phyloP scores from a whole-genome alignment of 2,113 vertebrate genomes.

The Polypterus senegalus region DNA sequence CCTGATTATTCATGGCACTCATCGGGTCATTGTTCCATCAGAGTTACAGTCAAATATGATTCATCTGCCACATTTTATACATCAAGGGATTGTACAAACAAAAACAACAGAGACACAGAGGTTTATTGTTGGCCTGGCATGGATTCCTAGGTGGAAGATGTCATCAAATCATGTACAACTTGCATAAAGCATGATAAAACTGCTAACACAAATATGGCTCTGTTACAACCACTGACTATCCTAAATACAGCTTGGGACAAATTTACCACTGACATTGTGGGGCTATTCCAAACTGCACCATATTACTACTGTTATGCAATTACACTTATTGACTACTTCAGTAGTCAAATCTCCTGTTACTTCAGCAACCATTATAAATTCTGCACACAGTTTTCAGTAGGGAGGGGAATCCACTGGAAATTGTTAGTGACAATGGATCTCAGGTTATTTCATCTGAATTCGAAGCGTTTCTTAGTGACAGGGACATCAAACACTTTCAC shows the following conservation, averaged over 20 bases:
- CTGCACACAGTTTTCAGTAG: conserved; percentile 19
- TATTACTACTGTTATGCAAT: conserved; percentile 22
- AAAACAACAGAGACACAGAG: no score
- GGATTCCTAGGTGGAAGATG: no score
- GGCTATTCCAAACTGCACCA: conserved; percentile 14
- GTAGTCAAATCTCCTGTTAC: conserved; percentile 16
- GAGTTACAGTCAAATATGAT: no score
- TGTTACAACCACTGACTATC: conserved; percentile 5
- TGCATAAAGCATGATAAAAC: neutral
- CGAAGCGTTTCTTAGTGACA: conserved; percentile 23
- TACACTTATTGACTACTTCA: conserved; percentile 23
- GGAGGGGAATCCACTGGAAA: conserved; percentile 24
- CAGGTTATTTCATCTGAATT: conserved; percentile 13
- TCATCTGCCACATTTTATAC: no score
- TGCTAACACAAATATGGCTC: neutral
- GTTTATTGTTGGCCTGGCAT: neutral
- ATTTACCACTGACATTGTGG: neutral
- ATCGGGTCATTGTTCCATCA: no score
- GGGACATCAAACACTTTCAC: conserved; percentile 24
- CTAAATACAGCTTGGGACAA: neutral
- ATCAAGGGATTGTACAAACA: no score
- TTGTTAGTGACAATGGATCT: conserved; percentile 18
- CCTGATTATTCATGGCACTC: no score
- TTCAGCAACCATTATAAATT: conserved; percentile 20
- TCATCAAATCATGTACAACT: neutral